Evolutionary conservation across 1,140 invertebrate genomes (phyloP), one percentile per base, ranked within the genome.

Genomic region (Apis cerana): DNA sequence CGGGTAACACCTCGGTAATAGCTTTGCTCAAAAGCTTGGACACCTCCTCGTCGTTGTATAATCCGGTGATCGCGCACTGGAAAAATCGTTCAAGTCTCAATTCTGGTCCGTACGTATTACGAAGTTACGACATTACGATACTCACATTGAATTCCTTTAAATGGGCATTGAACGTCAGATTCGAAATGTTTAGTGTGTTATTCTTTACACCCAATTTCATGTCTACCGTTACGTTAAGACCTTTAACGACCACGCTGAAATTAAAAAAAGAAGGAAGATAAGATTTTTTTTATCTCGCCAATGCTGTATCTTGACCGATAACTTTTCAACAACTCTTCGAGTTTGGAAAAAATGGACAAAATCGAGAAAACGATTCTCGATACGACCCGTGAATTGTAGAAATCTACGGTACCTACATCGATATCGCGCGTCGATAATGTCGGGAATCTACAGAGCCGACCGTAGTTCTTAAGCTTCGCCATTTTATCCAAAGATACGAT

Each of bases 41-140:
- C 1, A 75, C 3, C 7, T 85, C 64, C 1, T 86, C 64, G 43
- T 89, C 81, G 21, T 90, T 0, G 71, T 61, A 82, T 1, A 92
- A 15, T 62, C 90, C 91, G 11, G 77, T 88, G 1, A 70, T 68
- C 0, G 17, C 8, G 1, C 89, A 62, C 91, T 92, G 75, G 12
- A 54, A 76, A 67, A 56, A 58, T 64, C 17, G 17, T 2, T 1
- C 21, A n/a, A n/a, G 11, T 48, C 17, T 10, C 43, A 1, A 33
- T 19, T 8, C n/a, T 15, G 12, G 15, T 8, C 1, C 21, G 9
- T 7, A 1, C 13, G 8, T n/a, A 9, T 75, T 23, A 33, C 9
- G 4, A 0, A 23, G n/a, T n/a, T n/a, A n/a, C n/a, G 8, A 1
- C n/a, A 3, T 8, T 8, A 27, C 15, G 7, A 54, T 56, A 85